These are phyloP conservation scores for Microtus pennsylvanicus DNA, from an alignment of 2,113 vertebrate genomes.

Conservation along the genomic window DNA sequence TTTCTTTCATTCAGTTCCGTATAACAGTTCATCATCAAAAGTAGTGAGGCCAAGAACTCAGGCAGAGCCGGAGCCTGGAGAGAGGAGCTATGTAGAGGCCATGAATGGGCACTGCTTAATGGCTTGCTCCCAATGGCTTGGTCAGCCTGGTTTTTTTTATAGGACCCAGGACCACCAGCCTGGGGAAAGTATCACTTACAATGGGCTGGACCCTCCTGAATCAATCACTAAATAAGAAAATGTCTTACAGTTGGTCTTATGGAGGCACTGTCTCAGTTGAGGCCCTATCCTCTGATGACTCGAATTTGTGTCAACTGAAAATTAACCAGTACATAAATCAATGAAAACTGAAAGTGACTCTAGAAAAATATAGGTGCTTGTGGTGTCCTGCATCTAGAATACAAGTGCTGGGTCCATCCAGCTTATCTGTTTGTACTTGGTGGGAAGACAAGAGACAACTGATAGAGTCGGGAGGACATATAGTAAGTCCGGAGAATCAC, in stretches of 20 bases:
- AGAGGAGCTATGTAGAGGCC: neutral
- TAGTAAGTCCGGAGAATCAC: no score
- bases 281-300: neutral
- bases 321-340: neutral
- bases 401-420: no score
- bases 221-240: neutral
- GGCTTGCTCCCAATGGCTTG: neutral
- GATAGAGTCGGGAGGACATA: no score
- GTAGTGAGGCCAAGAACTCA: neutral
- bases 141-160: no score
- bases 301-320: neutral
- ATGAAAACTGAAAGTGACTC: neutral
- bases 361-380: neutral
- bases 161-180: neutral
- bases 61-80: neutral
- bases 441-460: no score
- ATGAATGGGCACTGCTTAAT: neutral
- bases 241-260: neutral
- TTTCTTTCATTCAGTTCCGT: neutral
- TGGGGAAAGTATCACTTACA: neutral
- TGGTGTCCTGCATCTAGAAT: no score
- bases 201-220: neutral
- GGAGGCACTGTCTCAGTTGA: neutral
- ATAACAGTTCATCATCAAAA: neutral
- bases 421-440: no score